Percentiles rank a stretch among this genome's conserved stretches.
These are phyloP conservation scores for Epiblema foenella DNA, from an alignment of 2,888 invertebrate genomes.

Conservation along the genomic window DNA sequence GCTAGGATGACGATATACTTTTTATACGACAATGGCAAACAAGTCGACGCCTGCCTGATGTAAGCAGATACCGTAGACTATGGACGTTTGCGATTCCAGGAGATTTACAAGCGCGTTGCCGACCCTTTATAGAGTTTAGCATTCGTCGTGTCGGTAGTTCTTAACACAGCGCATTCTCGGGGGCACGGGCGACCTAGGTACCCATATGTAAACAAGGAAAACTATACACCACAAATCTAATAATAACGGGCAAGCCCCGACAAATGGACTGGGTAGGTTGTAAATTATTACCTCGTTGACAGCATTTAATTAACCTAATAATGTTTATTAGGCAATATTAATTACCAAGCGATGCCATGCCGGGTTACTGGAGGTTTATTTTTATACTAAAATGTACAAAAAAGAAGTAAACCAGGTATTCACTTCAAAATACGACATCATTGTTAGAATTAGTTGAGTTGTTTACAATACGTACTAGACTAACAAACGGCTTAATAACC, in stretches of 20 bases:
- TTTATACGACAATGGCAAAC: too few species aligned
- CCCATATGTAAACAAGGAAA: conserved; percentile 12
- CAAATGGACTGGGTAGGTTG: conserved; percentile 15
- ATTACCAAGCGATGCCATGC: neutral
- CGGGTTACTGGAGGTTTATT: neutral
- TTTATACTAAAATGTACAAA: neutral
- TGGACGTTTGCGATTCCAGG: too few species aligned
- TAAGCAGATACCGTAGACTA: too few species aligned
- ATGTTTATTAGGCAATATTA: conserved; percentile 21
- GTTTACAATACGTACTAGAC: conserved; percentile 1
- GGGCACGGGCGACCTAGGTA: too few species aligned
- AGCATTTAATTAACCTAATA: conserved; percentile 25
- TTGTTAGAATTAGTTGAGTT: neutral
- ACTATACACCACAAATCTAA: conserved; percentile 1
- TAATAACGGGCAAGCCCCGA: conserved; percentile 5
- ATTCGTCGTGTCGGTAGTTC: too few species aligned
- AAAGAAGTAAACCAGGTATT: neutral
- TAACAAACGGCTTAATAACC: neutral
- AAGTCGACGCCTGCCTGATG: too few species aligned
- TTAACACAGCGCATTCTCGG: too few species aligned
- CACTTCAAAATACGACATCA: neutral
- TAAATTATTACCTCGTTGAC: conserved; percentile 23
- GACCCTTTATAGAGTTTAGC: too few species aligned
- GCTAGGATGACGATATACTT: too few species aligned
- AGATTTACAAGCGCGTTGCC: too few species aligned